phyloP scores from a whole-genome alignment of 2,888 invertebrate genomes.

The Drosophila neoperkinsi region DNA sequence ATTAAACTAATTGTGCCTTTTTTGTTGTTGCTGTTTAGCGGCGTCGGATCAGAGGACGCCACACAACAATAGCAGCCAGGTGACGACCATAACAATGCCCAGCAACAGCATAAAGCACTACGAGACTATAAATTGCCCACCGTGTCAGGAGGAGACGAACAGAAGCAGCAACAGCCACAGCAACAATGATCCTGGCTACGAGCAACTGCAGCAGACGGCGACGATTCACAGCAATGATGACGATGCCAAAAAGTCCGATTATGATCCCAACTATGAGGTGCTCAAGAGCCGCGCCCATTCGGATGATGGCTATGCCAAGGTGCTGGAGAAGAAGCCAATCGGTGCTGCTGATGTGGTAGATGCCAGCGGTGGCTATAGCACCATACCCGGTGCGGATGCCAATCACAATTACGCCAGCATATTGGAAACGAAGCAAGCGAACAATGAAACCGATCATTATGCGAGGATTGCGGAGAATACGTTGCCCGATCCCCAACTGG shows the following conservation, averaged over 20 bases:
- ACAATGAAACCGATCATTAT: conserved; percentile 77
- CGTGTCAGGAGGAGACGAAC: conserved; percentile 53
- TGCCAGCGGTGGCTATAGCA: conserved; percentile 83
- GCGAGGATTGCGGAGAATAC: conserved; percentile 75
- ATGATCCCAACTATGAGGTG: conserved; percentile 93
- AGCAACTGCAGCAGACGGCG: conserved; percentile 86
- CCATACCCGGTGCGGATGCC: conserved; percentile 81
- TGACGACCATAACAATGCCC: conserved; percentile 30
- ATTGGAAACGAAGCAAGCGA: conserved; percentile 75
- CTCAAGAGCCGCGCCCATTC: conserved; percentile 85
- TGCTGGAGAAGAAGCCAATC: conserved; percentile 81
- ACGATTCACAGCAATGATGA: conserved; percentile 44
- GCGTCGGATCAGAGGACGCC: conserved; percentile 26
- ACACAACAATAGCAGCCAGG: conserved; percentile 38
- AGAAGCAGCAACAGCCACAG: conserved; percentile 77
- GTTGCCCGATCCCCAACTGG: conserved; percentile 30
- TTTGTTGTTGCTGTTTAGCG: conserved; percentile 16
- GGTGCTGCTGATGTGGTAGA: conserved; percentile 63
- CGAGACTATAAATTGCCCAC: conserved; percentile 81
- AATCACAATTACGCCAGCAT: conserved; percentile 84
- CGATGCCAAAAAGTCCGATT: conserved; percentile 85
- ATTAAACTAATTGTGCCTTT: conserved; percentile 9
- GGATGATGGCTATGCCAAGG: conserved; percentile 85
- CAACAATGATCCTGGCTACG: conserved; percentile 90
- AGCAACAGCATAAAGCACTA: conserved; percentile 78